Percentiles rank a stretch among this genome's conserved stretches.
Conservation (phyloP, 37 sponge, comb jelly and placozoan genomes). For the Spongilla lacustris region DNA sequence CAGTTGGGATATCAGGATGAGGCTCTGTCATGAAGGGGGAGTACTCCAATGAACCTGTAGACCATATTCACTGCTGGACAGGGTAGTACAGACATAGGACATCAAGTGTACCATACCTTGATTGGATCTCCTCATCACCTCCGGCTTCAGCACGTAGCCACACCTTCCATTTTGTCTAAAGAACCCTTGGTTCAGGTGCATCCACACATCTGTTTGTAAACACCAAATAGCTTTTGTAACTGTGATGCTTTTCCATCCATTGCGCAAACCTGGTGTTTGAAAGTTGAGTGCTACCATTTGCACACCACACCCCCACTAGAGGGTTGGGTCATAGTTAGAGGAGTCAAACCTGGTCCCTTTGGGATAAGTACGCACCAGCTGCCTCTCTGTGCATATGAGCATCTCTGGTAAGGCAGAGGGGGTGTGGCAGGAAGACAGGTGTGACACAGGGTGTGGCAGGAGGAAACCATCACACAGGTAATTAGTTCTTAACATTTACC, state of each 20-base stretch:
- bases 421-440: too few relatives aligned
- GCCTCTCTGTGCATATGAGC: constrained; percentile 57
- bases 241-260: not conserved
- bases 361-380: constrained; percentile 76
- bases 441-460: too few relatives aligned
- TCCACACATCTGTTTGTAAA: constrained; percentile 35
- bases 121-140: constrained; percentile 48
- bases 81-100: not conserved
- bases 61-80: not conserved
- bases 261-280: constrained; percentile 64
- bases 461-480: not conserved
- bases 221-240: not conserved
- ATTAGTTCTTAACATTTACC: constrained; percentile 3
- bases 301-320: constrained; percentile 76
- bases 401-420: constrained; percentile 53
- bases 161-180: constrained; percentile 84
- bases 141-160: constrained; percentile 86
- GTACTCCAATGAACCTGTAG: not conserved
- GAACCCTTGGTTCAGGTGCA: constrained; percentile 83
- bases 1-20: constrained; percentile 37
- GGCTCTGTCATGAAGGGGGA: constrained; percentile 49
- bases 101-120: not conserved
- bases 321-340: constrained; percentile 69
- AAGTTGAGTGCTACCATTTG: constrained; percentile 82
- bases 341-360: constrained; percentile 71